phyloP scores from a whole-genome alignment of 1,140 invertebrate species.

The Acromyrmex echinatior region DNA sequence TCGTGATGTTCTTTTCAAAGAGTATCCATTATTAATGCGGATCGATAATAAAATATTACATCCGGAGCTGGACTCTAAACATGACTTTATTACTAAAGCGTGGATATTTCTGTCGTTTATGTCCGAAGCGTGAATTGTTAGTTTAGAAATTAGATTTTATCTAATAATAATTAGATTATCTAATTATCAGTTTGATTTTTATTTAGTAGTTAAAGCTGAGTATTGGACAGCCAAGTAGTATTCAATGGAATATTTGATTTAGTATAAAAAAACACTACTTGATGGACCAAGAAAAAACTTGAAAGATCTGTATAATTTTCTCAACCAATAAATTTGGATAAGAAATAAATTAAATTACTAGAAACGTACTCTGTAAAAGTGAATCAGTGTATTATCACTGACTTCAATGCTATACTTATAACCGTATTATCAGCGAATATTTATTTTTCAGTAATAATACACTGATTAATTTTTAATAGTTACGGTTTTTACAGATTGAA shows the following conservation, averaged over 20 bases:
- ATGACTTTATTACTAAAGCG: neutral
- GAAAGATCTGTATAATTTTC: neutral
- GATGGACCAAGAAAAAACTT: no score
- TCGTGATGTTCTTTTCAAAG: neutral
- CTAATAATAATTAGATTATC: no score
- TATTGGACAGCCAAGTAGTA: neutral
- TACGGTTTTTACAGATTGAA: no score
- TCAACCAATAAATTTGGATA: neutral
- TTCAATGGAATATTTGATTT: neutral
- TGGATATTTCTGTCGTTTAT: neutral
- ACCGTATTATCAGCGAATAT: no score
- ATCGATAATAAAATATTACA: constrained; percentile 20
- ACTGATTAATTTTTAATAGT: no score
- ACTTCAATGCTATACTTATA: no score
- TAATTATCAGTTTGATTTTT: neutral
- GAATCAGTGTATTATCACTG: no score
- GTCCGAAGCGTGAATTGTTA: neutral
- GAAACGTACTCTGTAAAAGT: no score
- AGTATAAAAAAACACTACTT: neutral
- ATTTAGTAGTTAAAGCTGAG: neutral
- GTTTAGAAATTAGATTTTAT: neutral
- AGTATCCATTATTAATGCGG: constrained; percentile 45
- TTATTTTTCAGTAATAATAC: no score
- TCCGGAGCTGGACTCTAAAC: constrained; percentile 8
- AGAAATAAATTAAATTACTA: neutral